Evolutionary conservation across 2,888 invertebrate genomes (phyloP).

Genomic region (Andrena marginata): DNA sequence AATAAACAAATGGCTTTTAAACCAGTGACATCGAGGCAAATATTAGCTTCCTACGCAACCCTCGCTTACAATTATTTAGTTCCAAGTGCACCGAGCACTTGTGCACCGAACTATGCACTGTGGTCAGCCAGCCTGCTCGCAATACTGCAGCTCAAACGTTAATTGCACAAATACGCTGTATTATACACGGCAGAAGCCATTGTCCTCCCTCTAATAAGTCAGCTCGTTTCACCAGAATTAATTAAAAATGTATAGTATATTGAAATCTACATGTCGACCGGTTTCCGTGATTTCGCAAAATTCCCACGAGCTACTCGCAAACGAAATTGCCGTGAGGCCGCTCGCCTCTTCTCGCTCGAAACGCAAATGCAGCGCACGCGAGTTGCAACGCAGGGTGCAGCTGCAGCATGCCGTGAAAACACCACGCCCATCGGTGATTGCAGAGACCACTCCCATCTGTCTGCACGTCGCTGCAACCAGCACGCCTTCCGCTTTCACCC

Average conservation of each 20-base stretch:
- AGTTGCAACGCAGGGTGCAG: conserved; percentile 58
- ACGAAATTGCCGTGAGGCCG: background rate
- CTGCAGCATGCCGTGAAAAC: conserved; percentile 69
- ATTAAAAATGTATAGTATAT: background rate
- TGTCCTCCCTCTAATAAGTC: background rate
- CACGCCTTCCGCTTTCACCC: conserved; percentile 66
- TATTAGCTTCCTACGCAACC: too few species aligned
- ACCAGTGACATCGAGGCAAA: too few species aligned
- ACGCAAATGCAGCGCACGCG: conserved; percentile 43
- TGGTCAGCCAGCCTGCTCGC: background rate
- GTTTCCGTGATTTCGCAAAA: background rate
- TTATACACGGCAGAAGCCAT: too few species aligned
- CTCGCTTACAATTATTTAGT: too few species aligned
- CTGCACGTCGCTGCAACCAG: conserved; percentile 65
- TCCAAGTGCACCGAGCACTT: background rate
- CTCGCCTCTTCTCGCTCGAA: conserved; percentile 29
- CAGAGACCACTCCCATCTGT: conserved; percentile 79
- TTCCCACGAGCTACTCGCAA: background rate
- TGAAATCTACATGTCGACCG: background rate
- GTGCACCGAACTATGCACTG: background rate
- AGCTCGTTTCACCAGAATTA: background rate
- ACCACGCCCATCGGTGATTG: conserved; percentile 81
- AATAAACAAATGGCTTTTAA: too few species aligned
- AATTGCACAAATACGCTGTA: background rate
- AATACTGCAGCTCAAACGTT: background rate